Evolutionary conservation across 2,113 vertebrate genomes (phyloP), one percentile per base, ranked within the genome.

Genomic region (Verasper variegatus): DNA sequence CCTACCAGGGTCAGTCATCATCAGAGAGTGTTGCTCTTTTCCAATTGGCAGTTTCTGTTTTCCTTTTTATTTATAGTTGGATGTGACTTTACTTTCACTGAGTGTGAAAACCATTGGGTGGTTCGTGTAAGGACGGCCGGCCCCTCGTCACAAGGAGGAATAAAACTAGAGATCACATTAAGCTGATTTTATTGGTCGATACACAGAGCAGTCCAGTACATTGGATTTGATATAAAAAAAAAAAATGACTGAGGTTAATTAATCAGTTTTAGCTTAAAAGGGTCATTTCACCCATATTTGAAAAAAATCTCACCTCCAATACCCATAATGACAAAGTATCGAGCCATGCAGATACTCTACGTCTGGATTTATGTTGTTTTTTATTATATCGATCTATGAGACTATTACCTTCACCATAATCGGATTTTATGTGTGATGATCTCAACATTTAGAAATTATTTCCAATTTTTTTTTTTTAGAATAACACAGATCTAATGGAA

Each of bases 1-100:
- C 74, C 68, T 78, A 24, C 79, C 37, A 35, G 49, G 81, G 76
- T 89, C 76, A 70, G 56, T 60, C 62, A 49, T 78, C 67, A 89
- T 88, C 79, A 80, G 73, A 80, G 79, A 24, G 15, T 52, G 40
- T 69, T 71, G 58, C 35, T 78, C 61, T n/a, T 45, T 59, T 47
- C 26, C 81, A 81, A 86, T 81, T 21, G 49, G 26, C 66, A 40
- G 35, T 74, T 65, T 59, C 27, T 8, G 59, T 65, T 68, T 61
- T 9, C 24, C 9, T 62, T 31, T 66, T 49, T 62, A 31, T 86
- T 84, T 23, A 78, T 78, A 14, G 23, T 76, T 56, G 54, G 3
- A 60, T 54, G 20, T 15, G 20, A 2, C 24, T 76, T 71, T 57
- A 10, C 20, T 45, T 40, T n/a, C n/a, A n/a, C n/a, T 49, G 35